Conservation (phyloP, 1,140 invertebrate genomes). For the Penaeus vannamei region DNA sequence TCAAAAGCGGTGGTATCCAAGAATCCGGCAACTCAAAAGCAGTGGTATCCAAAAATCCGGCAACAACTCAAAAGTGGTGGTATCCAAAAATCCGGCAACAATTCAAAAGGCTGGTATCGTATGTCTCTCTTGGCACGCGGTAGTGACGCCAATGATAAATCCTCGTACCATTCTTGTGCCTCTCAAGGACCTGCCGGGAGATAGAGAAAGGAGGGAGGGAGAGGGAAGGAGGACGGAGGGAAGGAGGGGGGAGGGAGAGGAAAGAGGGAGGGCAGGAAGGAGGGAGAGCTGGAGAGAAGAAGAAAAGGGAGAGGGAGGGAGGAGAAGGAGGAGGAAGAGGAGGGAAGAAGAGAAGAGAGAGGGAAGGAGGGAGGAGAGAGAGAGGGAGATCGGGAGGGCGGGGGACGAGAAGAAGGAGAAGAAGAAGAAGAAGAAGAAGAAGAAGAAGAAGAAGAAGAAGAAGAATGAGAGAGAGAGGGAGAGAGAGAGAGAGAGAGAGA, state of each 20-base stretch:
- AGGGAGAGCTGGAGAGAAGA: not conserved
- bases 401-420: not conserved
- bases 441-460: not conserved
- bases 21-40: no score
- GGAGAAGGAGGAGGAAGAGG: not conserved
- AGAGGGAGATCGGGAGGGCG: not conserved
- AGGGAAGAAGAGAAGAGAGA: not conserved
- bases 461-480: not conserved
- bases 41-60: no score
- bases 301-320: not conserved
- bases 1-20: no score
- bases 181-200: no score
- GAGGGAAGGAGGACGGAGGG: not conserved
- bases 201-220: not conserved
- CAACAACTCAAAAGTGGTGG: no score
- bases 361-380: not conserved
- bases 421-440: not conserved
- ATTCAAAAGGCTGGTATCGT: no score
- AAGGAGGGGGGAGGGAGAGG: not conserved
- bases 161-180: no score
- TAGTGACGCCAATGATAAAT: no score
- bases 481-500: no score
- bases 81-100: no score
- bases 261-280: not conserved
- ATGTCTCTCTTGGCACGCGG: no score